Evolutionary conservation across 2,888 invertebrate species (phyloP), one percentile per base, ranked within the genome.

Genomic region (Imbricaverruca yamaguchii): DNA sequence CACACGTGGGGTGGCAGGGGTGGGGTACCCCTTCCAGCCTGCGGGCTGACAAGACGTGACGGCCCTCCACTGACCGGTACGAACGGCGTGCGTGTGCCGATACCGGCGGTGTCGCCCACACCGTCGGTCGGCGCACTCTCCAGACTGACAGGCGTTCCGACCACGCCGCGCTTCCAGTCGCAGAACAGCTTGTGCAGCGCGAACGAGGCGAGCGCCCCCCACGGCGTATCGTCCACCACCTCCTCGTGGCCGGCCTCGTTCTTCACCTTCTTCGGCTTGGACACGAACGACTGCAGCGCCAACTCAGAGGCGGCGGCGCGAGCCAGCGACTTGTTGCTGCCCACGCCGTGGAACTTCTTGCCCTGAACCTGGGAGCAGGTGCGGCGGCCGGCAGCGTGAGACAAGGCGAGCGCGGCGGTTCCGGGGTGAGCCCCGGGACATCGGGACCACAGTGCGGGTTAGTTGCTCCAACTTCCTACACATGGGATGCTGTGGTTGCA

Each of bases 181-280:
- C 91, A 88, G 87, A 94, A 93, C 82, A 95, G 89, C 88, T 94
- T 94, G 87, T 92, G 93, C 83, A 95, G 89, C 83, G 94, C 94
- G 89, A 92, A 94, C 57, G 93, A 93, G 9, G 94, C 94, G 85
- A 95, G 89, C 87, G 93, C 93, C 84, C 93, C 91, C 94, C 94
- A 94, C 0, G 94, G 94, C 84, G 94, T 90, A 74, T 91, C 90
- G 83, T 91, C 90, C 78, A 87, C 87, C 74, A 89, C 82, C 59
- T 21, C 67, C 25, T 82, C 83, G n/a, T 81, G 82, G 7, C 86
- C 86, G 13, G 85, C 84, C 80, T 87, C 86, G 4, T 86, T 84
- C 63, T 74, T 67, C 12, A 81, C 67, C 11, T 39, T 56, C 13
- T 18, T 18, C 2, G 83, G 83, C 11, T 82, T 81, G 80, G 85